A percentile compares a stretch with the other conserved stretches of the same genome.
Evolutionary conservation across 2,113 vertebrate genomes (phyloP).

Genomic region (Rutilus rutilus): DNA sequence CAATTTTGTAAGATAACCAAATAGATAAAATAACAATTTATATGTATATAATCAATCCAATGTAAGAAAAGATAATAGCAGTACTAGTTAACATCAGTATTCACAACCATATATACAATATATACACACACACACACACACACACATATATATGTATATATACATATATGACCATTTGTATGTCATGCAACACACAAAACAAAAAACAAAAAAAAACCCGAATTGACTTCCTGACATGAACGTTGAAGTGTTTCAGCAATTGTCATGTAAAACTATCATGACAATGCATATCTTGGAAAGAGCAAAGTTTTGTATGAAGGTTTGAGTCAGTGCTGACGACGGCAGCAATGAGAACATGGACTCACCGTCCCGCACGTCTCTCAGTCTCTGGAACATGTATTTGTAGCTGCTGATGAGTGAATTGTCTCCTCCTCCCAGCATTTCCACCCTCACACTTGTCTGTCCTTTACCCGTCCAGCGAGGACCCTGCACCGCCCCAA

Average conservation of each 20-base stretch:
- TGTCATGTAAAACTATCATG: background rate
- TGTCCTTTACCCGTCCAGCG: constrained; percentile 78
- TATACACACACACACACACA: accelerated
- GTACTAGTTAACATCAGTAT: too few species aligned
- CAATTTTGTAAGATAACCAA: too few species aligned
- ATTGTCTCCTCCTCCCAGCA: constrained; percentile 69
- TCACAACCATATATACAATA: too few species aligned
- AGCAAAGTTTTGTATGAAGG: background rate
- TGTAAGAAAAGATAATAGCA: too few species aligned
- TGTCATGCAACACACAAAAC: too few species aligned
- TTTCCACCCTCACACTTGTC: constrained; percentile 60
- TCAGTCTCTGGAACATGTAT: constrained; percentile 90
- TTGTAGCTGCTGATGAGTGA: constrained; percentile 79
- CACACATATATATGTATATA: accelerated
- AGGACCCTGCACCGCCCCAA: constrained; percentile 74
- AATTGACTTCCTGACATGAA: background rate
- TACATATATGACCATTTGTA: too few species aligned
- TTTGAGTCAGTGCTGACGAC: too few species aligned
- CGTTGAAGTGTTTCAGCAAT: background rate
- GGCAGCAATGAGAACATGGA: too few species aligned
- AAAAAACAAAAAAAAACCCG: too few species aligned
- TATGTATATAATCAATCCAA: too few species aligned
- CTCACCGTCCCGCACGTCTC: constrained; percentile 84
- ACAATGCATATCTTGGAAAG: background rate
- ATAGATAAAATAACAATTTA: too few species aligned